Evolutionary conservation across 53 echinoderm and acorn worm species (phyloP), one percentile per base, ranked within the genome.

Genomic region (Echinometra lucunter): DNA sequence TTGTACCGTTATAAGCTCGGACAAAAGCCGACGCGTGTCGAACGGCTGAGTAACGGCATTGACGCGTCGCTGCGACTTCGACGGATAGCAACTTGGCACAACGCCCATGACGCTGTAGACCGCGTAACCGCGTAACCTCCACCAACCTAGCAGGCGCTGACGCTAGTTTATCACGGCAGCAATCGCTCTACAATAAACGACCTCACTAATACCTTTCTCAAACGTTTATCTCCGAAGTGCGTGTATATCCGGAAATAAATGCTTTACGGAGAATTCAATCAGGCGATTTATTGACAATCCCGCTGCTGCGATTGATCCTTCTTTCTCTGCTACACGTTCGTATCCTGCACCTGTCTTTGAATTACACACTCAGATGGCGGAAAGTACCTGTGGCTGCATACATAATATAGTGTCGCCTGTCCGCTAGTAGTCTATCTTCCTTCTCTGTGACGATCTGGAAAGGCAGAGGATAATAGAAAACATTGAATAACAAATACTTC

Each of bases 1-100:
- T 92, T 97, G 97, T 35, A 97, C 94, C 57, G 97, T 97, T 42
- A 97, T 95, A 60, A 97, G 95, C 47, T 97, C 97, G 4, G 97
- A 95, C 5, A 97, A 94, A 19, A 97, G 57, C 16, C 95, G 95
- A 45, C 94, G 93, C 27, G 96, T 91, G 88, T 97, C 97, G 88
- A 95, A 97, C 69, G 97, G 96, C 75, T 96, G 94, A 15, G 78
- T 91, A 45, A 44, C 58, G 80, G 82, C 82, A 44, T 89, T 91
- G 57, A 94, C 94, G 82, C 94, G 94, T 25, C 94, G 83, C 42
- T 94, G 82, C 37, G 94, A 94, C 94, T 94, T 94, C 27, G 82
- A 58, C 13, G 94, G 94, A 32, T 94, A 94, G 44, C 94, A 94
- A 44, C 94, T 94, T n/a, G 94, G 63, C 27, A 85, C 94, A 25